Conservation (phyloP, 2,888 invertebrate species). For the Melanostoma mellinum region DNA sequence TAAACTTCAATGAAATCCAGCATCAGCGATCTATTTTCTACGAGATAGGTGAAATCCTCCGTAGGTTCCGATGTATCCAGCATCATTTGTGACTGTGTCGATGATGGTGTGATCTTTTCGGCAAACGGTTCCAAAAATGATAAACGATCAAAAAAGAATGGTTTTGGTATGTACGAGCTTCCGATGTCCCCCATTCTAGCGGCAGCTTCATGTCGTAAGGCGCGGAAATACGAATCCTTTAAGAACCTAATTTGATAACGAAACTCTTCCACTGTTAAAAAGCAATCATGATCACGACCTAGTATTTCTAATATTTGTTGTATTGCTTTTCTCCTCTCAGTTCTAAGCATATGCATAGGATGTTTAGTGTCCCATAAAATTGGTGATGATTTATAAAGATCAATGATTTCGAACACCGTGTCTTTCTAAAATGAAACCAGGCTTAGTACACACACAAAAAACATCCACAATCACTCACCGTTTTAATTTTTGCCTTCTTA, state of each 20-base stretch:
- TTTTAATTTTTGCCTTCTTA: conserved; percentile 20
- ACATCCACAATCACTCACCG: conserved; percentile 20
- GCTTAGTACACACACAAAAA: background rate
- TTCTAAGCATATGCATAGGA: conserved; percentile 20
- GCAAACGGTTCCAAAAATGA: conserved; percentile 49
- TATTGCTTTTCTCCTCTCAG: conserved; percentile 38
- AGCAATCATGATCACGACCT: conserved; percentile 31
- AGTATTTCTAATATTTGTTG: conserved; percentile 38
- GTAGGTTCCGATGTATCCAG: background rate
- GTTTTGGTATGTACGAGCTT: conserved; percentile 22
- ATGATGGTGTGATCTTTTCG: conserved; percentile 12
- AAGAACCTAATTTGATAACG: conserved; percentile 59
- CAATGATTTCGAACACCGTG: conserved; percentile 57
- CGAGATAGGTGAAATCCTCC: conserved; percentile 41
- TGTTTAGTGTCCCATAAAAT: conserved; percentile 58
- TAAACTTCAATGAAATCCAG: conserved; percentile 40
- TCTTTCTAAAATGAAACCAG: conserved; percentile 30
- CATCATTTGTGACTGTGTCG: conserved; percentile 1
- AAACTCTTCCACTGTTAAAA: conserved; percentile 52
- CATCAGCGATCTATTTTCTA: conserved; percentile 46
- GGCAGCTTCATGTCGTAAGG: conserved; percentile 32
- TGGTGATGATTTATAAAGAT: conserved; percentile 50
- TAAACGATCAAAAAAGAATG: conserved; percentile 39
- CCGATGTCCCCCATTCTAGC: conserved; percentile 24
- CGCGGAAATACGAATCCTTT: conserved; percentile 43